These are phyloP conservation scores for Platygyra sinensis DNA, from an alignment of 64 coral and sea anemone species.

Conservation along the genomic window DNA sequence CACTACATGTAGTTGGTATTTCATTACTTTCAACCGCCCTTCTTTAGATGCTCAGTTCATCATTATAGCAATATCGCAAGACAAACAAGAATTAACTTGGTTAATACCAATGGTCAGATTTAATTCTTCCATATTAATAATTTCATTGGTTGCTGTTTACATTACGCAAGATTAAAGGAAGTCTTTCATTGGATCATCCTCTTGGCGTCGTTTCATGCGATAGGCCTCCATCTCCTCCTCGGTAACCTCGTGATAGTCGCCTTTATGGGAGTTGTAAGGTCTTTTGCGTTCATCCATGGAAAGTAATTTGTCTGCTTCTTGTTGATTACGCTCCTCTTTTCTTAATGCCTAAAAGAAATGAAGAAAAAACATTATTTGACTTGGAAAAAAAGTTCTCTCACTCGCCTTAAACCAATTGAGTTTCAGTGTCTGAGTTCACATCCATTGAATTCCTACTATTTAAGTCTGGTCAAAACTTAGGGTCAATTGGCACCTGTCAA, in stretches of 20 bases:
- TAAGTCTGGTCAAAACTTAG: background rate
- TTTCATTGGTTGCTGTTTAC: background rate
- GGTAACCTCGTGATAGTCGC: conserved; percentile 86
- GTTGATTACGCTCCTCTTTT: conserved; percentile 85
- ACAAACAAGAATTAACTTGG: too few relatives aligned
- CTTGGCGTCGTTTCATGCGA: conserved; percentile 86
- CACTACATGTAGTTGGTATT: too few relatives aligned
- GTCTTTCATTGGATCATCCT: conserved; percentile 92
- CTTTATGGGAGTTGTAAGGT: conserved; percentile 86
- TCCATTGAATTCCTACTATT: too few relatives aligned
- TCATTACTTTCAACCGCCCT: too few relatives aligned
- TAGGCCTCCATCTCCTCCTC: conserved; percentile 95
- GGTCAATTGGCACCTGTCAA: too few relatives aligned
- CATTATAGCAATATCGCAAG: too few relatives aligned
- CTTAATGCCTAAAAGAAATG: conserved; percentile 67
- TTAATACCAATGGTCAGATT: too few relatives aligned
- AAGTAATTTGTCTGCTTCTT: conserved; percentile 75
- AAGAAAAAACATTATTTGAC: too few relatives aligned
- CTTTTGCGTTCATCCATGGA: conserved; percentile 90
- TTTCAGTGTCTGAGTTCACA: too few relatives aligned
- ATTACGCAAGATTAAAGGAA: conserved; percentile 27
- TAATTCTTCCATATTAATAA: background rate
- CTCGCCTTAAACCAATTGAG: too few relatives aligned
- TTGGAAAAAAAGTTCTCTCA: too few relatives aligned
- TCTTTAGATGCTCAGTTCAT: too few relatives aligned